Evolutionary conservation across 1,140 invertebrate genomes (phyloP).

Genomic region (Oedothorax gibbosus): DNA sequence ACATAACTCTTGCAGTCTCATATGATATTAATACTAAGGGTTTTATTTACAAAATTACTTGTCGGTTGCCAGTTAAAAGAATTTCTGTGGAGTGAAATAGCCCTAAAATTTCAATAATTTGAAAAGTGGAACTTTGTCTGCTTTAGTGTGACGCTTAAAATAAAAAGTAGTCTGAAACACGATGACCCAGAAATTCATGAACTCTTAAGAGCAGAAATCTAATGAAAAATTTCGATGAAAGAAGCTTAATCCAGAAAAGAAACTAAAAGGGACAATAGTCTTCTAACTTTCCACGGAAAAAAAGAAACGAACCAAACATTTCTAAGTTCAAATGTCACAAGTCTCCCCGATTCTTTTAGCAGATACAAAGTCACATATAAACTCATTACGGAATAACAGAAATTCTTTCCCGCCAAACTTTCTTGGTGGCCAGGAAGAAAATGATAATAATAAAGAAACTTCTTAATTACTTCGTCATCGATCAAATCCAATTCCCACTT

Average conservation of each 20-base stretch:
- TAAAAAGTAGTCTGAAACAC: too few species aligned
- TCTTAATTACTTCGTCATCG: conserved; percentile 52
- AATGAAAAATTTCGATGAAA: not conserved
- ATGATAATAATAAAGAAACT: conserved; percentile 16
- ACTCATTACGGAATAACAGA: conserved; percentile 33
- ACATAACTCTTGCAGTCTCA: too few species aligned
- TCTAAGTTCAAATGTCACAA: conserved; percentile 1
- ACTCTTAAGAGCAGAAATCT: too few species aligned
- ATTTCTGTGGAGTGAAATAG: too few species aligned
- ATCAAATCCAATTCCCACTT: not conserved
- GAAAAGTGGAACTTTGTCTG: too few species aligned
- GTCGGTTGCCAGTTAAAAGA: too few species aligned
- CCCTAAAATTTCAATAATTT: too few species aligned
- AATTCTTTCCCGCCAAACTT: conserved; percentile 10
- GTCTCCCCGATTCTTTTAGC: not conserved
- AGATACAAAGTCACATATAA: not conserved
- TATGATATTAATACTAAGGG: too few species aligned
- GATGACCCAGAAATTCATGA: too few species aligned
- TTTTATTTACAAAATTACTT: too few species aligned
- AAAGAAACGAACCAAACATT: not conserved
- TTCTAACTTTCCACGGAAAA: not conserved
- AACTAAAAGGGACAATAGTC: conserved; percentile 2
- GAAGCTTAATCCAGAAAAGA: not conserved
- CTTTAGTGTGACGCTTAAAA: too few species aligned
- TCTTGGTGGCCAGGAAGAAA: not conserved